phyloP scores from a whole-genome alignment of 2,113 vertebrate species.

The Orcinus orca region DNA sequence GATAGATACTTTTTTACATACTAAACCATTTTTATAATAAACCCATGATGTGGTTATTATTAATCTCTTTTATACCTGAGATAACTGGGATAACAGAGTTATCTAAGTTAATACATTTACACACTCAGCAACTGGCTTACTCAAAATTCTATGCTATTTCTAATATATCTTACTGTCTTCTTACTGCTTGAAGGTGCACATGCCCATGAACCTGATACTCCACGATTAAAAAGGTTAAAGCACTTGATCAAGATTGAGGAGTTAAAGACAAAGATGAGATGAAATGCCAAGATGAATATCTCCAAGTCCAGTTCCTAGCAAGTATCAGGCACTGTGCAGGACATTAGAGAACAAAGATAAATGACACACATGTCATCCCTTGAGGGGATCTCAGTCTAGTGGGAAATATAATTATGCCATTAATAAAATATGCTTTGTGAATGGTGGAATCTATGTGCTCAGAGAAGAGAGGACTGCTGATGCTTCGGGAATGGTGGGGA shows the following conservation, averaged over 20 bases:
- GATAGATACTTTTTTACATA: not conserved
- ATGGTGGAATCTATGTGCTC: not conserved
- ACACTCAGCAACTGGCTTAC: not conserved
- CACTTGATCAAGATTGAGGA: not conserved
- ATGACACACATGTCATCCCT: not conserved
- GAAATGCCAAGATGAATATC: not conserved
- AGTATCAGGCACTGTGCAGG: no score
- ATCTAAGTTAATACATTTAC: not conserved
- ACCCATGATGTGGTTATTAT: not conserved
- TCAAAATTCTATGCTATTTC: not conserved
- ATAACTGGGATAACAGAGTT: not conserved
- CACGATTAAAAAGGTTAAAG: not conserved
- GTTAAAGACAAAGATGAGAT: not conserved
- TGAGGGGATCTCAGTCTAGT: not conserved
- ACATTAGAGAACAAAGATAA: not conserved
- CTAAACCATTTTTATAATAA: not conserved
- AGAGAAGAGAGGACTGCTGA: not conserved
- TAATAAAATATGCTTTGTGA: not conserved
- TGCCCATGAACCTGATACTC: fast-evolving
- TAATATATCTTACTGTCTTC: not conserved
- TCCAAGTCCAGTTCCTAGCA: not conserved
- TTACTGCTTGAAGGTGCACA: not conserved
- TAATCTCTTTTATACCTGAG: not conserved
- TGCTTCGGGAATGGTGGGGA: not conserved
- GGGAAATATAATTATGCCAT: not conserved